Evolutionary conservation across 1,140 invertebrate species (phyloP).

Genomic region (Zaprionus ghesquierei): DNA sequence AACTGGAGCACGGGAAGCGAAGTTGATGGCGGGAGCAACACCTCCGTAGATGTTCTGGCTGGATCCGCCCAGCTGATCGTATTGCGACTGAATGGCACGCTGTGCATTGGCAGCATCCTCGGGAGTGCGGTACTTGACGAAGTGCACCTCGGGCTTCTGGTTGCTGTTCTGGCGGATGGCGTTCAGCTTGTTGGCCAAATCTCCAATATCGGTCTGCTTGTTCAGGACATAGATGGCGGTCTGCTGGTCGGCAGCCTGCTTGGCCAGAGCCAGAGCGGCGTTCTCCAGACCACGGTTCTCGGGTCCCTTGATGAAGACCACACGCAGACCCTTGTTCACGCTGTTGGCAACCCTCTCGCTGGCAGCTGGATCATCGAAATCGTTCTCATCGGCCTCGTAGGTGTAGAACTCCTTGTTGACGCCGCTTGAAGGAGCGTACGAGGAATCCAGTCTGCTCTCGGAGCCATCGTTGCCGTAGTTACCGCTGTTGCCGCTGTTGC

Average conservation of each 20-base stretch:
- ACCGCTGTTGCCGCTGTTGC: conserved; percentile 46
- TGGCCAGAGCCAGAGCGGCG: conserved; percentile 72
- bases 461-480: conserved; percentile 46
- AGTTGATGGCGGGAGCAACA: conserved; percentile 58
- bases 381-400: conserved; percentile 65
- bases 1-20: conserved; percentile 42
- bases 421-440: conserved; percentile 49
- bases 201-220: conserved; percentile 64
- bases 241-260: conserved; percentile 67
- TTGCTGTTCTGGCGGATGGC: conserved; percentile 58
- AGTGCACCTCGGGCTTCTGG: conserved; percentile 66
- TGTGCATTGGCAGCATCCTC: conserved; percentile 64
- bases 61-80: conserved; percentile 57
- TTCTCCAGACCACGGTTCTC: conserved; percentile 73
- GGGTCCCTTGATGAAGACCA: conserved; percentile 78
- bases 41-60: conserved; percentile 49
- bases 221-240: conserved; percentile 75
- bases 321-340: conserved; percentile 68
- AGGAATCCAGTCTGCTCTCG: conserved; percentile 26
- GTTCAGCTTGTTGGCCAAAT: conserved; percentile 57
- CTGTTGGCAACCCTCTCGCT: conserved; percentile 49
- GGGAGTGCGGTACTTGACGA: conserved; percentile 62
- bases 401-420: conserved; percentile 76
- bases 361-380: conserved; percentile 61
- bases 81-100: conserved; percentile 57